phyloP scores from a whole-genome alignment of 2,113 vertebrate species.

The Lophotis ruficrista region DNA sequence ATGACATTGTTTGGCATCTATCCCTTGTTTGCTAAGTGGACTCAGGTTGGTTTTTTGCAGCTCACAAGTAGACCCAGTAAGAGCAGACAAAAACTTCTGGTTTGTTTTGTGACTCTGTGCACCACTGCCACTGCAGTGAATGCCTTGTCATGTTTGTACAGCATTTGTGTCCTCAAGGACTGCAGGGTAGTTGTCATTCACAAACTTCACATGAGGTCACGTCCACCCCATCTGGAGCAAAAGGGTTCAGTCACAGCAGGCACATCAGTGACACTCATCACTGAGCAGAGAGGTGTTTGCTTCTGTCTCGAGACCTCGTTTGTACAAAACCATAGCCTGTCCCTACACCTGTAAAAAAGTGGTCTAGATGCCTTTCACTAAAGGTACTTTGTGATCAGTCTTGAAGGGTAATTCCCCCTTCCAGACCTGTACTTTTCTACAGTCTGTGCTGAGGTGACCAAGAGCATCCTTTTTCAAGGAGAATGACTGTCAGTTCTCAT shows the following conservation, averaged over 20 bases:
- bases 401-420: neutral
- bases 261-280: neutral
- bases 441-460: neutral
- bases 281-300: neutral
- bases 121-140: neutral
- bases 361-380: neutral
- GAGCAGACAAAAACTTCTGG: neutral
- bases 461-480: neutral
- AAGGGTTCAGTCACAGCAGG: neutral
- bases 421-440: neutral
- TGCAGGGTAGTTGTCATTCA: accelerated
- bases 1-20: neutral
- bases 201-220: neutral
- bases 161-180: neutral
- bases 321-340: neutral
- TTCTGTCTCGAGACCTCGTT: neutral
- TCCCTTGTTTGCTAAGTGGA: neutral
- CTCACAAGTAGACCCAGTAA: neutral
- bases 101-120: neutral
- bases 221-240: accelerated
- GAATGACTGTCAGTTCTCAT: neutral
- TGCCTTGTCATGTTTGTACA: neutral
- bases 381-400: neutral
- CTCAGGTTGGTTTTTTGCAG: neutral
- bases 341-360: neutral